Percentiles rank a stretch among this genome's conserved stretches.
Evolutionary conservation across 2,113 vertebrate genomes (phyloP).

Genomic region (Piaya cayana): DNA sequence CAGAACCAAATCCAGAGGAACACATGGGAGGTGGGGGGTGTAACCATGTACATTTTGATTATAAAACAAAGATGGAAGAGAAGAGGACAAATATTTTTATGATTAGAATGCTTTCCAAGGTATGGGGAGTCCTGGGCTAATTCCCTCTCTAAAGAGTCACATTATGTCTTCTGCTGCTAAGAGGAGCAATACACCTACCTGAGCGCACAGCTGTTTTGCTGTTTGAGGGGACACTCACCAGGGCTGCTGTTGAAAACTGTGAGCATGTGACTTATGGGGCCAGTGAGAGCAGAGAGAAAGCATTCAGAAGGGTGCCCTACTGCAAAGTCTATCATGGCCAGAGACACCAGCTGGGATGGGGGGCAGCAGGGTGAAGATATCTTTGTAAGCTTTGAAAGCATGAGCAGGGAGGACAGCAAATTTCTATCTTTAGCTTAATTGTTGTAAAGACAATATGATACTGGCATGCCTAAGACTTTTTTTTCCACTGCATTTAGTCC

Average conservation of each 20-base stretch:
- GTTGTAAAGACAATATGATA: neutral
- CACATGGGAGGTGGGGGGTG: neutral
- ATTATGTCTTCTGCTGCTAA: neutral
- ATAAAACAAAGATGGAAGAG: neutral
- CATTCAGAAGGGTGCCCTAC: neutral
- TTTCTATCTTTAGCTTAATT: neutral
- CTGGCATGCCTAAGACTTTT: neutral
- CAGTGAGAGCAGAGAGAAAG: neutral
- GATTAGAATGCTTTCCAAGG: neutral
- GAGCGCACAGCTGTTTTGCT: neutral
- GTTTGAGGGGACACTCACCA: neutral
- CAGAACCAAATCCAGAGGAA: neutral
- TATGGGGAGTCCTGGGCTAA: neutral
- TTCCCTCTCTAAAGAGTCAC: neutral
- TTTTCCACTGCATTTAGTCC: neutral
- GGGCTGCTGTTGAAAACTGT: neutral
- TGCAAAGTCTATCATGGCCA: neutral
- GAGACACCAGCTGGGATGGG: neutral
- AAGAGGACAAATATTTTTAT: neutral
- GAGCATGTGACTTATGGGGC: accelerated
- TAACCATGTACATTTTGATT: neutral
- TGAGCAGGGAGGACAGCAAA: neutral
- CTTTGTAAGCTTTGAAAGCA: neutral
- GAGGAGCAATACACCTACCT: neutral
- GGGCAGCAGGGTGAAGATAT: accelerated